Evolutionary conservation across 2,113 vertebrate species (phyloP).

Genomic region (Nyctereutes procyonoides): DNA sequence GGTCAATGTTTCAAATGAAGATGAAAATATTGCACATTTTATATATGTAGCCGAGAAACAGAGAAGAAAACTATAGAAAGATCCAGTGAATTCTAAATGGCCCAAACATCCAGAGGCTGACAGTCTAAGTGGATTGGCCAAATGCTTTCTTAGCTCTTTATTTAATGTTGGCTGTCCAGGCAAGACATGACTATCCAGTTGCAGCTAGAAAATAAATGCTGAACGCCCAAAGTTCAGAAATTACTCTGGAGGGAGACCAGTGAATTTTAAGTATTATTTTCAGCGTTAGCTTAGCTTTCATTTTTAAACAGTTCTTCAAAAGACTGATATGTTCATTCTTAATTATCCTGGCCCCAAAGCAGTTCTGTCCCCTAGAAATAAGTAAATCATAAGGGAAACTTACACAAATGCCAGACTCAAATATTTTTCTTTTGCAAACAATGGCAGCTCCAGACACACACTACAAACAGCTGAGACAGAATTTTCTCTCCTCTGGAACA

Average conservation of each 20-base stretch:
- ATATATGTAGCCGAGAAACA: neutral
- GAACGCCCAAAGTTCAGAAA: constrained; percentile 57
- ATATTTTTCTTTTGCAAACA: constrained; percentile 69
- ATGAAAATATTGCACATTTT: neutral
- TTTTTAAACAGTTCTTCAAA: constrained; percentile 73
- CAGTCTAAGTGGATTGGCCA: neutral
- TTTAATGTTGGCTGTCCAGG: constrained; percentile 60
- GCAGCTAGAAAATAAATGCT: constrained; percentile 65
- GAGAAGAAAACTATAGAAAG: neutral
- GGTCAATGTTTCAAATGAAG: constrained; percentile 17
- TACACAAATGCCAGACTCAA: constrained; percentile 58
- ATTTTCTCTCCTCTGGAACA: constrained; percentile 54
- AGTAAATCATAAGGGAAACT: constrained; percentile 63
- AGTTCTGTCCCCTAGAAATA: constrained; percentile 58
- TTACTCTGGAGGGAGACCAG: constrained; percentile 48
- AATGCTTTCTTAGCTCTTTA: constrained; percentile 56
- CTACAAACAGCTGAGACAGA: constrained; percentile 58
- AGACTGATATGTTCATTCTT: constrained; percentile 56
- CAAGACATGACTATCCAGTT: constrained; percentile 38
- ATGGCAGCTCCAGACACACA: constrained; percentile 50
- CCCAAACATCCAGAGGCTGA: neutral
- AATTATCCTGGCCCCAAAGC: constrained; percentile 66
- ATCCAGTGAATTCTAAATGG: neutral
- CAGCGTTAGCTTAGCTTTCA: constrained; percentile 65
- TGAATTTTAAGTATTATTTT: constrained; percentile 68